Evolutionary conservation across 2,113 vertebrate genomes (phyloP).

Genomic region (Asarcornis scutulata): DNA sequence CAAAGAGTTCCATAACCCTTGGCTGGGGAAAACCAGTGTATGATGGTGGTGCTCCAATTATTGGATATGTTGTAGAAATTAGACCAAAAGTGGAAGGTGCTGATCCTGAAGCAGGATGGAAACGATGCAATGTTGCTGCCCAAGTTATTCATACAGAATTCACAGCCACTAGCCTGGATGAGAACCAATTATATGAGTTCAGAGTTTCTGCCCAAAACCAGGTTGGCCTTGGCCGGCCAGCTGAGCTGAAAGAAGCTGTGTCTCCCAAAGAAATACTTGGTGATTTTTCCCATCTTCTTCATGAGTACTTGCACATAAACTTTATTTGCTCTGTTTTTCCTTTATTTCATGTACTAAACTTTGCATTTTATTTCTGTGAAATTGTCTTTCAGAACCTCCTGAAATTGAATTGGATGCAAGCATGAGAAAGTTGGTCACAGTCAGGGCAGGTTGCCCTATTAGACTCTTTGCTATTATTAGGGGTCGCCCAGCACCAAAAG

Average conservation of each 20-base stretch:
- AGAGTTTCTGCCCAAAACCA: slow-evolving; percentile 98
- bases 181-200: slow-evolving; percentile 92
- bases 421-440: slow-evolving; percentile 89
- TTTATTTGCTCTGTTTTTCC: neutral
- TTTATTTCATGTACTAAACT: neutral
- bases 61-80: slow-evolving; percentile 96
- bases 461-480: slow-evolving; percentile 93
- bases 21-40: slow-evolving; percentile 92
- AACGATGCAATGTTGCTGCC: slow-evolving; percentile 93
- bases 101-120: slow-evolving; percentile 93
- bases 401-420: slow-evolving; percentile 94
- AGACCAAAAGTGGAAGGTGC: slow-evolving; percentile 82
- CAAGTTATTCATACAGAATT: slow-evolving; percentile 92
- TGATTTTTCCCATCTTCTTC: slow-evolving; percentile 64
- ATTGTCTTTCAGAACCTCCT: slow-evolving; percentile 86
- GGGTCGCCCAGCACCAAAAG: slow-evolving; percentile 91
- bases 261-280: slow-evolving; percentile 95
- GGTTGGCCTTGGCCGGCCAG: slow-evolving; percentile 93
- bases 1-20: slow-evolving; percentile 87
- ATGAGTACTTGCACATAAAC: neutral
- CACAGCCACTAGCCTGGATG: slow-evolving; percentile 88
- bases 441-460: slow-evolving; percentile 96
- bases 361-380: neutral
- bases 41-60: slow-evolving; percentile 93
- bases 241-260: slow-evolving; percentile 88